phyloP scores from a whole-genome alignment of 2,113 vertebrate genomes.

The Propithecus coquereli region DNA sequence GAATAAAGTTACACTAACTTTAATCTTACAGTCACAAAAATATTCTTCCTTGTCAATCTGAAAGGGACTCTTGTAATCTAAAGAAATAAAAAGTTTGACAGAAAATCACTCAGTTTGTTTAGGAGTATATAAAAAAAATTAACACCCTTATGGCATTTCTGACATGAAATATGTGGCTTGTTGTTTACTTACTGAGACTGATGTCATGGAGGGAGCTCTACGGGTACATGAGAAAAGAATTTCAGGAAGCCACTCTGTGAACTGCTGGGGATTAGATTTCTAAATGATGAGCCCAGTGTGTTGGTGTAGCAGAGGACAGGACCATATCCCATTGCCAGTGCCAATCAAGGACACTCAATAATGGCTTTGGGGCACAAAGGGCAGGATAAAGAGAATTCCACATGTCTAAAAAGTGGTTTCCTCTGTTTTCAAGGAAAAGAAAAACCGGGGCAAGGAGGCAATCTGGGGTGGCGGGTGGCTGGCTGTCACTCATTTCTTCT shows the following conservation, averaged over 20 bases:
- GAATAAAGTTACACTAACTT: slow-evolving; percentile 52
- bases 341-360: slow-evolving; percentile 49
- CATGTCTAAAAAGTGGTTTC: slow-evolving; percentile 40
- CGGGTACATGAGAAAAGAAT: slow-evolving; percentile 47
- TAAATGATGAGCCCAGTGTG: slow-evolving; percentile 41
- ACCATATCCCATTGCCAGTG: not conserved
- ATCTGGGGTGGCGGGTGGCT: not conserved
- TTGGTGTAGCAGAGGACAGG: not conserved
- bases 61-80: not conserved
- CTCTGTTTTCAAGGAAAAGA: slow-evolving; percentile 31
- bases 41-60: slow-evolving; percentile 22
- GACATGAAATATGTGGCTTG: slow-evolving; percentile 20
- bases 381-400: slow-evolving; percentile 47
- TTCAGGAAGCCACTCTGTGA: slow-evolving; percentile 44
- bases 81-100: slow-evolving; percentile 37
- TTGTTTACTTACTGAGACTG: slow-evolving; percentile 50
- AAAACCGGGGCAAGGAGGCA: slow-evolving; percentile 51
- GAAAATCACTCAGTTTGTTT: slow-evolving; percentile 25
- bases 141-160: slow-evolving; percentile 27
- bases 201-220: slow-evolving; percentile 44
- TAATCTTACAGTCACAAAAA: not conserved
- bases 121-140: not conserved
- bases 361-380: slow-evolving; percentile 24
- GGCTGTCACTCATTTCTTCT: slow-evolving; percentile 30
- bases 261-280: slow-evolving; percentile 53